These are phyloP conservation scores for Daphoenositta chrysoptera DNA, from an alignment of 2,113 vertebrate genomes.

Conservation along the genomic window DNA sequence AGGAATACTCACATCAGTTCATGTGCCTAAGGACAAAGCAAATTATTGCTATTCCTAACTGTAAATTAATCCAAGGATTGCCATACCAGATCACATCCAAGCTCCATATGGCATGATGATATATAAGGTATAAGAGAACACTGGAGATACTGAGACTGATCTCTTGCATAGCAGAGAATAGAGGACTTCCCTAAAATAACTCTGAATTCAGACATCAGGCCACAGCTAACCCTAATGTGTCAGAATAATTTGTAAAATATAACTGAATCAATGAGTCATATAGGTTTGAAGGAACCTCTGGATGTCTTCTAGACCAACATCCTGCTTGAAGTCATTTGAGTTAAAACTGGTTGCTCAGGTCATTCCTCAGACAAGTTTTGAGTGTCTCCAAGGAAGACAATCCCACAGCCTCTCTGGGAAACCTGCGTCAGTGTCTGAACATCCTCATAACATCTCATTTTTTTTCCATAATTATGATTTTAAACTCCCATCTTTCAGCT, in stretches of 20 bases:
- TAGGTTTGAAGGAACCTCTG: background rate
- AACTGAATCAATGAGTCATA: background rate
- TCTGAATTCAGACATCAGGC: background rate
- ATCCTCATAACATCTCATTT: background rate
- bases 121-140: background rate
- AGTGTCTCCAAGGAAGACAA: background rate
- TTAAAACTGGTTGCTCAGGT: background rate
- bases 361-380: background rate
- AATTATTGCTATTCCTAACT: background rate
- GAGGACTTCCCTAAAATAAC: background rate
- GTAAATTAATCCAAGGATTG: background rate
- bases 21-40: background rate
- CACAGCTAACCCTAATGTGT: background rate
- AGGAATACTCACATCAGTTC: background rate
- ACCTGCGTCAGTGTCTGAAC: background rate
- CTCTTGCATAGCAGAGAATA: background rate
- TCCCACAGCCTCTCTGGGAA: background rate
- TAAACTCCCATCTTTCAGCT: background rate
- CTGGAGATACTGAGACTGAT: background rate
- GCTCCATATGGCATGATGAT: background rate
- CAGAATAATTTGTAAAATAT: background rate
- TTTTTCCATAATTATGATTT: background rate
- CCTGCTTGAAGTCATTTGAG: background rate
- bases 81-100: background rate
- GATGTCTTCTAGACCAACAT: background rate